Evolutionary conservation across 2,888 invertebrate species (phyloP), one percentile per base, ranked within the genome.

Genomic region (Myopa testacea): DNA sequence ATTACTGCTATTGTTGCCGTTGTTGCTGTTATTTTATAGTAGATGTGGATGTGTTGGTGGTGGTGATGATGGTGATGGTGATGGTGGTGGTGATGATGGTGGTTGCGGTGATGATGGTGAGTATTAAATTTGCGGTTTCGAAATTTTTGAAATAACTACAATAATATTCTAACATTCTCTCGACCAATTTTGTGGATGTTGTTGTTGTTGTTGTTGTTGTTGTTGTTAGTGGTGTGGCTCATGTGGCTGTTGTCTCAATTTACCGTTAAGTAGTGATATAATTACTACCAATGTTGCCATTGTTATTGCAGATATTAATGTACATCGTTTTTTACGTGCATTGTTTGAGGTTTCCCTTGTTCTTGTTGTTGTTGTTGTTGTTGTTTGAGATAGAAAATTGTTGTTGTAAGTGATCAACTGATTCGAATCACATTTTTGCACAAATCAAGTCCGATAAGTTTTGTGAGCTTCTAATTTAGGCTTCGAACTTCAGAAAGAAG

Each of bases 101-200:
- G 37, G 40, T 38, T 40, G 69, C 70, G 69, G 79, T 74, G 78
- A 76, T 77, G 78, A 85, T 84, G 87, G 87, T 87, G 85, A 86
- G 86, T 84, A 87, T 87, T 87, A 85, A 86, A 87, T 87, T 87
- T 87, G 87, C 86, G 87, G 87, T 86, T 87, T 87, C 84, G 87
- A 83, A 87, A 87, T 87, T 87, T 87, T 87, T 86, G 87, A 87
- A 87, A 87, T 87, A 86, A 86, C 86, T 86, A 81, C 65, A 78
- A 78, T 79, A 75, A 79, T 84, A 82, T 78, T 80, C 76, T 78
- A 69, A 78, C 75, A 77, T 76, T 78, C 62, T 65, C 76, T 76
- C 26, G 63, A 62, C 78, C 75, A 77, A 34, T 71, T 37, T 69
- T 12, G 55, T 58, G 34, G 37, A 60, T 80, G 78, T 80, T 67